Conservation (phyloP, 2,113 vertebrate genomes). For the Peucedramus taeniatus region DNA sequence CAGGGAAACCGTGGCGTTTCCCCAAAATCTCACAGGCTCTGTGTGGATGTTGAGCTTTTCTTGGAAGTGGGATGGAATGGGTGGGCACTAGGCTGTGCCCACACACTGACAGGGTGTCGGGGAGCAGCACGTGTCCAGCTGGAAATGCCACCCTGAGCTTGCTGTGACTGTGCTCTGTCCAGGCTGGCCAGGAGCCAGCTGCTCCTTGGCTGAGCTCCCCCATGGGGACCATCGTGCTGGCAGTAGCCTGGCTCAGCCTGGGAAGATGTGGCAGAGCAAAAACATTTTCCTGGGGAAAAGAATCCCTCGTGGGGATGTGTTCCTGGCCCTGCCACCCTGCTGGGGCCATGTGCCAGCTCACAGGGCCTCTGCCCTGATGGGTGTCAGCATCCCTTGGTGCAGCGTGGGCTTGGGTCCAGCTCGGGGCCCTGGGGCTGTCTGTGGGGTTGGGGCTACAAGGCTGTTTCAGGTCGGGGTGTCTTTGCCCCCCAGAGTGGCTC, state of each 20-base stretch:
- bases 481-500: not conserved
- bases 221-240: not conserved
- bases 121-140: not conserved
- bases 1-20: not conserved
- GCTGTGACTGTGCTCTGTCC: not conserved
- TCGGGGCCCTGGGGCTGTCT: not conserved
- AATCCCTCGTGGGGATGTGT: accelerated
- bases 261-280: not conserved
- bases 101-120: accelerated
- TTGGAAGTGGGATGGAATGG: not conserved
- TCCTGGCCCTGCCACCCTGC: not conserved
- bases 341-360: not conserved
- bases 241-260: not conserved
- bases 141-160: not conserved
- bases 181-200: not conserved
- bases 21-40: not conserved
- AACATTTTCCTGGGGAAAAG: not conserved
- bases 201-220: not conserved
- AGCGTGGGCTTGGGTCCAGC: not conserved
- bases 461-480: not conserved
- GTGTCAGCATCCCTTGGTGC: not conserved
- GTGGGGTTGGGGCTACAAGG: not conserved
- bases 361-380: not conserved
- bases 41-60: not conserved
- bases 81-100: not conserved